Evolutionary conservation across 2,113 vertebrate genomes (phyloP), one percentile per base, ranked within the genome.

Genomic region (Clarias batrachus): DNA sequence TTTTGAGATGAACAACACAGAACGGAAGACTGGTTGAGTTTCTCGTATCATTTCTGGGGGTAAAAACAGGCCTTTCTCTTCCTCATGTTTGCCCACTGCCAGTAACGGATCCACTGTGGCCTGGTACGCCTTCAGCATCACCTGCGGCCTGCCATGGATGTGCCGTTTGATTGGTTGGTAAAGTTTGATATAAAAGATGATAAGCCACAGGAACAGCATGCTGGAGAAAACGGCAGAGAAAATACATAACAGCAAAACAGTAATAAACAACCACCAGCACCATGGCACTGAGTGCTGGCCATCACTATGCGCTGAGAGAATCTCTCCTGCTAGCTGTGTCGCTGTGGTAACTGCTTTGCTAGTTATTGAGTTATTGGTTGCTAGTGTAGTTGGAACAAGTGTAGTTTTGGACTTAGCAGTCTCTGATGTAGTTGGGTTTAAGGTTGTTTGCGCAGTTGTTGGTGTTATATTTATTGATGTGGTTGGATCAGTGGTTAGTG

Each of bases 231-330:
- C 81, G 0, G 63, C 90, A 0, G 91, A 87, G 0, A 76, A 71
- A 13, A 86, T 1, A 14, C 94, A 93, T 54, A 95, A 86, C 27
- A 94, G 59, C 27, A 92, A 11, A 13, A 80, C 89, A 0, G 88
- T 90, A 0, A 66, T 89, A 2, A 93, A 93, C 0, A 95, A 88
- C 94, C 94, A 95, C 30, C 90, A 76, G 41, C 95, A 95, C 89
- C 93, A 94, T 0, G 87, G 60, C 0, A 81, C 89, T 0, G 62
- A 78, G 17, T 52, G 12, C 2, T 10, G 68, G 0, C 41, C 62
- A 56, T 13, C n/a, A 56, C 25, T 37, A 23, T 27, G 41, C 2
- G 9, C 66, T 54, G 68, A 81, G 7, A 23, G 9, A 14, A 19
- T 0, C 27, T 5, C 52, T 41, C 16, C n/a, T 37, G 21, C 63